A percentile compares a stretch with the other conserved stretches of the same genome.
Conservation (phyloP, 2,113 vertebrate genomes). For the Nothocercus julius region DNA sequence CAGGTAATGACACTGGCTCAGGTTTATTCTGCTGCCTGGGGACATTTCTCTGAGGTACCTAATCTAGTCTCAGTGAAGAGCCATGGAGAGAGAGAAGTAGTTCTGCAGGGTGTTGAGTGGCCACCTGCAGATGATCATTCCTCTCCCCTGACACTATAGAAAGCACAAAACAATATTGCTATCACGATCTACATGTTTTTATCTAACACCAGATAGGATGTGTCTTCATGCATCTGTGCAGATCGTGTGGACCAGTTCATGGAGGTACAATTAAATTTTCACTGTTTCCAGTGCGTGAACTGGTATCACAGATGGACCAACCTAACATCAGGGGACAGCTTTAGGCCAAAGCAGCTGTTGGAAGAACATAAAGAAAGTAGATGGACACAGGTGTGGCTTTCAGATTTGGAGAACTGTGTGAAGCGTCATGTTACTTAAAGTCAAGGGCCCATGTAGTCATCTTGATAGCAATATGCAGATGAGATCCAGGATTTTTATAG, state of each 20-base stretch:
- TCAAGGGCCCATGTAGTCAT: accelerated
- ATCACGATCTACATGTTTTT: not conserved
- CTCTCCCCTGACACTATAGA: not conserved
- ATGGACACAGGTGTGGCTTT: not conserved
- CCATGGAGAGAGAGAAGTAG: not conserved
- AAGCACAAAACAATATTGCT: not conserved
- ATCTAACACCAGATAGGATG: not conserved
- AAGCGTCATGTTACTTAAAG: not conserved
- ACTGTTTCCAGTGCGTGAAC: not conserved
- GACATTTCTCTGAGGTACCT: not conserved
- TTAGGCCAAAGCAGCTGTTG: not conserved
- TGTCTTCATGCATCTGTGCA: not conserved
- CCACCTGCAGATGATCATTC: not conserved
- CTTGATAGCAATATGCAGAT: not conserved
- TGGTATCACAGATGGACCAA: not conserved
- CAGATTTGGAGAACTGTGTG: not conserved
- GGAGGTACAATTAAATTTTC: not conserved
- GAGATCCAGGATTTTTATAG: not conserved
- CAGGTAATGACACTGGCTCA: not conserved
- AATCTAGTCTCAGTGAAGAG: not conserved
- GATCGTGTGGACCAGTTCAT: not conserved
- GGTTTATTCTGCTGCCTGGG: not conserved
- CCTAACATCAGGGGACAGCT: not conserved
- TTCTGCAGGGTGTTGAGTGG: not conserved
- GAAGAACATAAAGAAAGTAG: not conserved